phyloP scores from a whole-genome alignment of 2,888 invertebrate species.

The Ctena decussata region DNA sequence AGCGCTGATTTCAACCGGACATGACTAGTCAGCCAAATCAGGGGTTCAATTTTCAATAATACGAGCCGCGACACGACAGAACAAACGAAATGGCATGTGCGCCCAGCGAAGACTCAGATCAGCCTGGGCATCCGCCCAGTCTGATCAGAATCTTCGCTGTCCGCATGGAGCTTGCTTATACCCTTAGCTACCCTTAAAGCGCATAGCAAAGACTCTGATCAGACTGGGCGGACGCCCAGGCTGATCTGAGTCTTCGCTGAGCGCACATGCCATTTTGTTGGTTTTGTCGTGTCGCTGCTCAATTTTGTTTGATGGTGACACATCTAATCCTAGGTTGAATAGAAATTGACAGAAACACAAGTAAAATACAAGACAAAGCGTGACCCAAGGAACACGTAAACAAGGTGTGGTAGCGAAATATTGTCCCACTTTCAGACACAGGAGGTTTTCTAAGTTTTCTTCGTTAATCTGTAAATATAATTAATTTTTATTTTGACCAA shows the following conservation, averaged over 20 bases:
- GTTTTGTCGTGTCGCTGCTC: background rate
- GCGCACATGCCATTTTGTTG: too few relatives aligned
- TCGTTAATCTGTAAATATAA: too few relatives aligned
- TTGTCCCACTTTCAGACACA: too few relatives aligned
- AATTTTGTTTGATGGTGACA: background rate
- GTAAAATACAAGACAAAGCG: background rate
- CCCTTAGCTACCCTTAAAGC: too few relatives aligned
- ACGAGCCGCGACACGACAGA: background rate
- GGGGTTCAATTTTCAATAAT: constrained; percentile 1
- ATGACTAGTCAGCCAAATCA: background rate
- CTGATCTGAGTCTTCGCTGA: background rate
- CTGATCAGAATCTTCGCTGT: background rate
- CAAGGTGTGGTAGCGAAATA: too few relatives aligned
- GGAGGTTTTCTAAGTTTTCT: too few relatives aligned
- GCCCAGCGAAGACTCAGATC: background rate
- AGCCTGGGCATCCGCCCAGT: background rate
- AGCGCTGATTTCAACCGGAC: background rate
- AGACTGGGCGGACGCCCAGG: background rate
- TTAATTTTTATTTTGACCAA: too few relatives aligned
- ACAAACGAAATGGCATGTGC: background rate
- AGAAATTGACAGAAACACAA: background rate
- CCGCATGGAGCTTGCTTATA: too few relatives aligned
- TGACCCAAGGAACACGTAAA: background rate
- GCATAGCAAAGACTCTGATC: too few relatives aligned
- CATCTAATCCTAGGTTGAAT: background rate